Conservation (phyloP, 92 coral and sea anemone genomes). For the Phenganax stokvisi region DNA sequence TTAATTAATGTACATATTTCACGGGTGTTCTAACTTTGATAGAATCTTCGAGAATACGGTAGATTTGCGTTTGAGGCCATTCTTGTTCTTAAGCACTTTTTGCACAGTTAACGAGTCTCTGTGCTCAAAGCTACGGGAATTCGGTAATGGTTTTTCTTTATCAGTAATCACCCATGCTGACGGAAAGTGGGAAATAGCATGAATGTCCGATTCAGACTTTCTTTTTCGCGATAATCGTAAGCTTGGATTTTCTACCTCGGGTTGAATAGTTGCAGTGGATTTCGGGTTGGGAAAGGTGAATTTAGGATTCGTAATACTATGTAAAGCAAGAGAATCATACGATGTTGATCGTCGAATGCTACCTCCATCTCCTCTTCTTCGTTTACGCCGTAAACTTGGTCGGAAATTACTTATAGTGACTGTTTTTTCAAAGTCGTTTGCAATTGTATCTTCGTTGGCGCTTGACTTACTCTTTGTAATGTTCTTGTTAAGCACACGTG, state of each 20-base stretch:
- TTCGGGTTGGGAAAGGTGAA: neutral
- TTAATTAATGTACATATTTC: neutral
- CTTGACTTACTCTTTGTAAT: neutral
- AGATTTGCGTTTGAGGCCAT: neutral
- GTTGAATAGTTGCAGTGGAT: neutral
- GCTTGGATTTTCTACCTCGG: neutral
- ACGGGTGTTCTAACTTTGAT: conserved; percentile 15
- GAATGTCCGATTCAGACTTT: conserved; percentile 21
- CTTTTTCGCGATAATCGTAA: conserved; percentile 2
- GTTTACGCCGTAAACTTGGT: neutral
- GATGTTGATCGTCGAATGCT: conserved; percentile 35
- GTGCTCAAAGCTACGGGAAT: conserved; percentile 9
- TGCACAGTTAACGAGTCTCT: conserved; percentile 17
- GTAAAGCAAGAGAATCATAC: neutral
- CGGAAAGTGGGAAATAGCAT: conserved; percentile 1
- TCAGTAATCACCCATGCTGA: neutral
- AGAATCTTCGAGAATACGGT: conserved; percentile 5
- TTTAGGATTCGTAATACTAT: neutral
- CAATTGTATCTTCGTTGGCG: neutral
- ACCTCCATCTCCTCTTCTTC: conserved; percentile 3
- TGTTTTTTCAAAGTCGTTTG: neutral
- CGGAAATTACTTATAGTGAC: neutral
- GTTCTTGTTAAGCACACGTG: neutral
- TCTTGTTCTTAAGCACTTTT: neutral
- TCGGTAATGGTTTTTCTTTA: neutral